Percentiles rank a stretch among this genome's conserved stretches.
Evolutionary conservation across 1,140 invertebrate genomes (phyloP).

Genomic region (Stenopsyche tienmushanensis): DNA sequence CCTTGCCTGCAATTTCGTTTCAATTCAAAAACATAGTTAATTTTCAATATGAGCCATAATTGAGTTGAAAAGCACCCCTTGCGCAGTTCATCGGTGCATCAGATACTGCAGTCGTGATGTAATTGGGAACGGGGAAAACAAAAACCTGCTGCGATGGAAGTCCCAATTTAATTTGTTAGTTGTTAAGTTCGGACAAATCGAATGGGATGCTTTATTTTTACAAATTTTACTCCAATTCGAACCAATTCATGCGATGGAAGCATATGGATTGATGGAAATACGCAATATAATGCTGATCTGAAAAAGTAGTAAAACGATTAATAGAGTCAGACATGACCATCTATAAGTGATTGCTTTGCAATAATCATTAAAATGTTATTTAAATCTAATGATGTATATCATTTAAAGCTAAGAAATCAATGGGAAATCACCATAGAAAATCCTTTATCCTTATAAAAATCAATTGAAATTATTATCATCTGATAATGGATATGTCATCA

Average conservation of each 20-base stretch:
- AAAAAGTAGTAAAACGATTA: not conserved
- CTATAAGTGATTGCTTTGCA: too few relatives aligned
- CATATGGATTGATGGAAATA: not conserved
- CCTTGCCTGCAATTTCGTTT: not conserved
- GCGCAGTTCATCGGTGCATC: constrained; percentile 13
- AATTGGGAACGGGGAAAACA: constrained; percentile 3
- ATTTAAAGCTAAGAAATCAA: too few relatives aligned
- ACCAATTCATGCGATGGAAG: not conserved
- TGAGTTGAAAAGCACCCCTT: constrained; percentile 15
- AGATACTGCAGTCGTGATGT: constrained; percentile 13
- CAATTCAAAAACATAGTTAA: constrained; percentile 20
- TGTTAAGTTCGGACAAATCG: not conserved
- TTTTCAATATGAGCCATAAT: constrained; percentile 22
- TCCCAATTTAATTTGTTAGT: not conserved
- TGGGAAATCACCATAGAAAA: too few relatives aligned
- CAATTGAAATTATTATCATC: too few relatives aligned
- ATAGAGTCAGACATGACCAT: too few relatives aligned
- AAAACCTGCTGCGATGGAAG: too few relatives aligned
- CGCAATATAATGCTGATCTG: not conserved
- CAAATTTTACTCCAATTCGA: not conserved
- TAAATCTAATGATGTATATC: too few relatives aligned
- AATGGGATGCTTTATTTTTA: not conserved
- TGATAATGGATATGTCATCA: too few relatives aligned
- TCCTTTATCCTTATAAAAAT: too few relatives aligned
- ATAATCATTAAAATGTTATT: too few relatives aligned